Evolutionary conservation across 1,140 invertebrate genomes (phyloP).

Genomic region (Drosophila eugracilis): DNA sequence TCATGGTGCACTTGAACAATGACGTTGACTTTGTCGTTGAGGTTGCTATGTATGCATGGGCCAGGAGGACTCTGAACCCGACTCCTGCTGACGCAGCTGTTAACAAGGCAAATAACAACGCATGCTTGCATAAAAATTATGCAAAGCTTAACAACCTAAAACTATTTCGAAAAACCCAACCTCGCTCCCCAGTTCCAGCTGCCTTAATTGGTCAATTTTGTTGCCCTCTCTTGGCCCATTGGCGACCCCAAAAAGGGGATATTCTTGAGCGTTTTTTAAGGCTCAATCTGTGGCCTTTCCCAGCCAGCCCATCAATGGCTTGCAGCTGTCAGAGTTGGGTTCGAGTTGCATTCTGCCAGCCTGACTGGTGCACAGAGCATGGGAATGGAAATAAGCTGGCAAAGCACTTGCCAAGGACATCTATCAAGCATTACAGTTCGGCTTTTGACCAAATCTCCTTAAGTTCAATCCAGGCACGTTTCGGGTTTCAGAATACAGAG

Average conservation of each 20-base stretch:
- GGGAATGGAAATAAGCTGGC: conserved; percentile 20
- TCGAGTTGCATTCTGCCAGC: conserved; percentile 30
- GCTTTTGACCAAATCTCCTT: conserved; percentile 31
- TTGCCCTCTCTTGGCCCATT: conserved; percentile 17
- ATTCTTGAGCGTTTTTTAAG: conserved; percentile 13
- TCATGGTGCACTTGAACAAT: conserved; percentile 64
- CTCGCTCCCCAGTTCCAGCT: not conserved
- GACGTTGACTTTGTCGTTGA: conserved; percentile 65
- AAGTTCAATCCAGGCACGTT: conserved; percentile 36
- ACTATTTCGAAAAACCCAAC: conserved; percentile 56
- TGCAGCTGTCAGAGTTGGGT: conserved; percentile 18
- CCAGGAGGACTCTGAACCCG: conserved; percentile 7
- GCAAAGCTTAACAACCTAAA: conserved; percentile 48
- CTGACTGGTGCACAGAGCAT: not conserved
- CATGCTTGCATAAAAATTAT: conserved; percentile 66
- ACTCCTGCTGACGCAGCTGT: conserved; percentile 61
- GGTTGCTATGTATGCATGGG: conserved; percentile 56
- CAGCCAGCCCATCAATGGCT: conserved; percentile 21
- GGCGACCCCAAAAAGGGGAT: conserved; percentile 4
- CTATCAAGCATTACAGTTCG: conserved; percentile 28
- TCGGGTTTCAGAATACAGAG: not conserved
- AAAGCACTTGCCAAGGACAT: conserved; percentile 26
- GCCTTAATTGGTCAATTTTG: conserved; percentile 60
- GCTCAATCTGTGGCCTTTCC: conserved; percentile 3
- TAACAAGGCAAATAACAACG: conserved; percentile 70